Conservation (phyloP, 2,113 vertebrate species). For the Dasyurus viverrinus region DNA sequence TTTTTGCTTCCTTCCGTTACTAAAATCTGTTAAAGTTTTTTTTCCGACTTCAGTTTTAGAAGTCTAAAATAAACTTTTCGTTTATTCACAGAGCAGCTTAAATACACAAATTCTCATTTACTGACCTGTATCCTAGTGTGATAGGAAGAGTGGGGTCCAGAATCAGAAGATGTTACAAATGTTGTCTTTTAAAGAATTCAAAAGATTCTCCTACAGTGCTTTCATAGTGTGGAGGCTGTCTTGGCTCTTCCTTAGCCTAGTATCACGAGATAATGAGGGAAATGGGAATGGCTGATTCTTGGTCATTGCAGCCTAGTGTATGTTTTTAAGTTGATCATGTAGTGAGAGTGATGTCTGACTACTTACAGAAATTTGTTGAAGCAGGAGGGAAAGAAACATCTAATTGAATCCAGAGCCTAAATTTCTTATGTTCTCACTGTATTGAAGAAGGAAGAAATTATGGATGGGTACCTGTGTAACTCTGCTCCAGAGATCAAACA, state of each 20-base stretch:
- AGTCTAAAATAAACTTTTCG: slow-evolving; percentile 13
- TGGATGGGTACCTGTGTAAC: neutral
- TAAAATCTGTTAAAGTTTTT: neutral
- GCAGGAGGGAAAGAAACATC: neutral
- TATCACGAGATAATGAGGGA: neutral
- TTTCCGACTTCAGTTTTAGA: neutral
- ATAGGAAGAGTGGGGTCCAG: neutral
- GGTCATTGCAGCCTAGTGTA: neutral
- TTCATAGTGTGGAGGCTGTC: neutral
- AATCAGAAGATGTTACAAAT: neutral
- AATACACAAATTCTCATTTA: neutral
- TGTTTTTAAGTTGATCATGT: neutral
- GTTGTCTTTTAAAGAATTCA: neutral
- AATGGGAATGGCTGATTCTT: neutral
- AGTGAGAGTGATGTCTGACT: neutral
- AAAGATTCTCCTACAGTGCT: neutral
- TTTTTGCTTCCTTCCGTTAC: slow-evolving; percentile 30
- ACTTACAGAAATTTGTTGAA: neutral
- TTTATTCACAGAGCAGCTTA: neutral
- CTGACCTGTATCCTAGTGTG: neutral
- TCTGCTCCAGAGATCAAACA: neutral
- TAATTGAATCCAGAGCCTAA: neutral
- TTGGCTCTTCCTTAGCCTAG: neutral
- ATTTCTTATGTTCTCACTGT: neutral
- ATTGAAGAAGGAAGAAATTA: too few species aligned